Evolutionary conservation across 2,113 vertebrate genomes (phyloP).

Genomic region (Microcebus ravelobensis): DNA sequence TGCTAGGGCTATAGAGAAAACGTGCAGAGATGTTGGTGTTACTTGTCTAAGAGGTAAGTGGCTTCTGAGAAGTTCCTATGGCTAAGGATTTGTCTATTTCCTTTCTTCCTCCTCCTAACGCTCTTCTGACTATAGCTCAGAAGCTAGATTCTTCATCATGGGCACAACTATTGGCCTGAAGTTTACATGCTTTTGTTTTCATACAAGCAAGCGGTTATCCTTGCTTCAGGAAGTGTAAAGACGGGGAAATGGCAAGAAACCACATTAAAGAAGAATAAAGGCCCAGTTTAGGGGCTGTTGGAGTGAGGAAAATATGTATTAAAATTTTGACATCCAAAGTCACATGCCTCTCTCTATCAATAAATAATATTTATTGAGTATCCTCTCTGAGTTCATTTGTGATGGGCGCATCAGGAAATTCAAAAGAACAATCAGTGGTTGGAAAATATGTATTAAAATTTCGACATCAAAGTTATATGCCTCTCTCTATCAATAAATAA

Average conservation of each 20-base stretch:
- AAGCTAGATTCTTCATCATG: neutral
- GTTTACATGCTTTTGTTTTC: neutral
- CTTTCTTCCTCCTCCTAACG: neutral
- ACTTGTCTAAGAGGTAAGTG: neutral
- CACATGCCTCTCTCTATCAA: neutral
- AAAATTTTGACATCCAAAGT: constrained; percentile 21
- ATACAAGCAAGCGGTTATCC: neutral
- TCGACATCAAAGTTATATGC: neutral
- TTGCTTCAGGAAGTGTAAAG: neutral
- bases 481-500: constrained; percentile 7
- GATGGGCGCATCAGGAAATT: neutral
- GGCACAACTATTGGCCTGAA: neutral
- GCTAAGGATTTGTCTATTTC: neutral
- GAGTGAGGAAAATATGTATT: neutral
- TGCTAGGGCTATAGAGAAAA: neutral
- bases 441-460: neutral
- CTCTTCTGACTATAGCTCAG: neutral
- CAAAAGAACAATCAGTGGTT: neutral
- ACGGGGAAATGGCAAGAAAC: neutral
- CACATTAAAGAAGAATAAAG: neutral
- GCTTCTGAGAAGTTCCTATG: neutral
- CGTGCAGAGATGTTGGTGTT: neutral
- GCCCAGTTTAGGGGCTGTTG: neutral
- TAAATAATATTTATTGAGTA: neutral
- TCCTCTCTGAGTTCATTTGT: neutral